phyloP scores from a whole-genome alignment of 1,140 invertebrate species.

The Chironomus tepperi region DNA sequence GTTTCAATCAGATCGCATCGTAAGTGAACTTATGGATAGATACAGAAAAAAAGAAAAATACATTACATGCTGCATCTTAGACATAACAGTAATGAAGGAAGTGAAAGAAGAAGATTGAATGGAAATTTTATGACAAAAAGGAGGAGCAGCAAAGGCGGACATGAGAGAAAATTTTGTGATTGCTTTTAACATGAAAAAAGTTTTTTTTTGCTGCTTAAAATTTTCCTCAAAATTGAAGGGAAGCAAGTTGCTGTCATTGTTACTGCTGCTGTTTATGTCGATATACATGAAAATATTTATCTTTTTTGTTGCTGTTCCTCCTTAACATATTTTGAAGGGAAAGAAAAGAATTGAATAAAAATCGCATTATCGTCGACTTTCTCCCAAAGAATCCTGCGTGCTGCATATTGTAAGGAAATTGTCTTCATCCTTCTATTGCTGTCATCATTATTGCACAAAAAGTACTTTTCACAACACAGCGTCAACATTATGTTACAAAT shows the following conservation, averaged over 20 bases:
- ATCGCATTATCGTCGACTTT: background rate
- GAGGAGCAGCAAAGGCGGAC: background rate
- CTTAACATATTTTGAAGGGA: too few species aligned
- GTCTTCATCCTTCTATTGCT: background rate
- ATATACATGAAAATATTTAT: too few species aligned
- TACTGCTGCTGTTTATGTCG: too few species aligned
- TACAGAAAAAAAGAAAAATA: too few species aligned
- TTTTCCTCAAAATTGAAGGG: background rate
- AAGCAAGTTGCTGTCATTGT: background rate
- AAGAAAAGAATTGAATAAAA: too few species aligned
- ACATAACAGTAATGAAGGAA: background rate
- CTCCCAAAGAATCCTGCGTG: background rate
- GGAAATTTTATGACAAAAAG: background rate
- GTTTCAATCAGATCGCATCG: conserved; percentile 1
- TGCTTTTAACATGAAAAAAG: background rate
- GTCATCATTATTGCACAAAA: conserved; percentile 2
- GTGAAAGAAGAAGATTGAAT: background rate
- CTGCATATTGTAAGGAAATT: background rate
- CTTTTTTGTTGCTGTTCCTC: too few species aligned
- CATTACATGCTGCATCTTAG: background rate
- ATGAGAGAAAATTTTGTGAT: background rate
- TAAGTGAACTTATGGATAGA: background rate
- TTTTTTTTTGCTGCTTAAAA: background rate
- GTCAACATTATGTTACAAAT: background rate
- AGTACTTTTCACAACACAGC: background rate